These are phyloP conservation scores for Drosophila ogumai DNA, from an alignment of 1,140 invertebrate genomes.

Conservation along the genomic window DNA sequence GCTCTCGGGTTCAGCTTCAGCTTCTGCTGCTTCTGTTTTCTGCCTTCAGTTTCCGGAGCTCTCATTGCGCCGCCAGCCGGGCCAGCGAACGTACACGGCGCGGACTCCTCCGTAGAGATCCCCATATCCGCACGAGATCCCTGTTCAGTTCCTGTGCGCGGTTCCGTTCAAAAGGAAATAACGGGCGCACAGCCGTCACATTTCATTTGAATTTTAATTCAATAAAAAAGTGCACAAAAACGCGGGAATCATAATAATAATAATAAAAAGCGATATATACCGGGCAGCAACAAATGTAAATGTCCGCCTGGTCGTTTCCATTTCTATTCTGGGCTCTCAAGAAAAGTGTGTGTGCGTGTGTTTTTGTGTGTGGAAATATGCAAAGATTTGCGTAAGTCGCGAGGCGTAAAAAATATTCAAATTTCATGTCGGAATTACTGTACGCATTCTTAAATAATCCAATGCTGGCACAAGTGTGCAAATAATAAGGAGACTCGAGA, in stretches of 20 bases:
- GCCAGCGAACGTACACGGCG: conserved; percentile 73
- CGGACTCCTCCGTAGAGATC: conserved; percentile 31
- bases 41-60: conserved; percentile 37
- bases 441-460: conserved; percentile 80
- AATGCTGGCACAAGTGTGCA: conserved; percentile 65
- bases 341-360: conserved; percentile 17
- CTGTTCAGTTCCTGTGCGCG: conserved; percentile 9
- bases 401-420: conserved; percentile 73
- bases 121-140: conserved; percentile 32
- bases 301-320: conserved; percentile 14
- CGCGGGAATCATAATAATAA: conserved; percentile 30
- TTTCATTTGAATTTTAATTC: conserved; percentile 78
- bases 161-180: conserved; percentile 29
- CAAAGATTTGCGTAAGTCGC: conserved; percentile 52
- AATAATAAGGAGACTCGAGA: conserved; percentile 44
- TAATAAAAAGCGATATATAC: conserved; percentile 34
- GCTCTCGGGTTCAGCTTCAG: conserved; percentile 35
- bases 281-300: conserved; percentile 55
- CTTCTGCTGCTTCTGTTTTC: conserved; percentile 35
- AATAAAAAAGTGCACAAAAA: conserved; percentile 79
- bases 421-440: conserved; percentile 73
- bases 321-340: neutral
- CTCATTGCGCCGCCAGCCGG: conserved; percentile 75
- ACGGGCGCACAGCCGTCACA: conserved; percentile 32
- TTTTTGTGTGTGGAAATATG: conserved; percentile 64